Percentiles rank a stretch among this genome's conserved stretches.
phyloP scores from a whole-genome alignment of 2,888 invertebrate species.

The Rhopalosiphum nymphaeae region DNA sequence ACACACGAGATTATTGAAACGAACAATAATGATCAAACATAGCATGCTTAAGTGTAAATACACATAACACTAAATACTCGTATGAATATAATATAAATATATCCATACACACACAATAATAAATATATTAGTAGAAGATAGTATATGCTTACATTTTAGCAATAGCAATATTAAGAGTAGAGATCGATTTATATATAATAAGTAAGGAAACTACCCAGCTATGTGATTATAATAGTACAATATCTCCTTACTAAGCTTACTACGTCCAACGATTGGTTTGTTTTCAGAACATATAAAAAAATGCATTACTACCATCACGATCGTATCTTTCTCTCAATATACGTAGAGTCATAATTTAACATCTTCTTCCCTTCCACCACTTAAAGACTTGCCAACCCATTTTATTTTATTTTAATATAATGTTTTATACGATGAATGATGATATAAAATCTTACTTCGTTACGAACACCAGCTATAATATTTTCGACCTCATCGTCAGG shows the following conservation, averaged over 20 bases:
- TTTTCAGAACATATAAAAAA: too few relatives aligned
- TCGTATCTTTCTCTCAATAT: background rate
- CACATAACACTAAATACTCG: too few relatives aligned
- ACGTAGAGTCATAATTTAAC: background rate
- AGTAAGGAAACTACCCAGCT: background rate
- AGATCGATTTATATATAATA: background rate
- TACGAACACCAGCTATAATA: conserved; percentile 86
- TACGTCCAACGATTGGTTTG: background rate
- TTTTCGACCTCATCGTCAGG: conserved; percentile 97
- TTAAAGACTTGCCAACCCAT: background rate
- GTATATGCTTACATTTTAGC: too few relatives aligned
- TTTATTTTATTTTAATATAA: background rate
- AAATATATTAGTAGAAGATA: too few relatives aligned
- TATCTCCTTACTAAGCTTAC: background rate
- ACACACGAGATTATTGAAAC: too few relatives aligned
- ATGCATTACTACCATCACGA: background rate
- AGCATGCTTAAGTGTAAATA: too few relatives aligned
- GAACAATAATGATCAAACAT: too few relatives aligned
- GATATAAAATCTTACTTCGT: conserved; percentile 74
- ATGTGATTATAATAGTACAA: background rate
- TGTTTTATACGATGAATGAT: background rate
- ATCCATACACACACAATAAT: too few relatives aligned
- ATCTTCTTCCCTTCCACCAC: background rate
- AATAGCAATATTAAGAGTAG: background rate
- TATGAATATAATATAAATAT: too few relatives aligned